A percentile compares a stretch with the other conserved stretches of the same genome.
These are phyloP conservation scores for Napeogenes sylphis DNA, from an alignment of 2,888 invertebrate genomes.

Conservation along the genomic window DNA sequence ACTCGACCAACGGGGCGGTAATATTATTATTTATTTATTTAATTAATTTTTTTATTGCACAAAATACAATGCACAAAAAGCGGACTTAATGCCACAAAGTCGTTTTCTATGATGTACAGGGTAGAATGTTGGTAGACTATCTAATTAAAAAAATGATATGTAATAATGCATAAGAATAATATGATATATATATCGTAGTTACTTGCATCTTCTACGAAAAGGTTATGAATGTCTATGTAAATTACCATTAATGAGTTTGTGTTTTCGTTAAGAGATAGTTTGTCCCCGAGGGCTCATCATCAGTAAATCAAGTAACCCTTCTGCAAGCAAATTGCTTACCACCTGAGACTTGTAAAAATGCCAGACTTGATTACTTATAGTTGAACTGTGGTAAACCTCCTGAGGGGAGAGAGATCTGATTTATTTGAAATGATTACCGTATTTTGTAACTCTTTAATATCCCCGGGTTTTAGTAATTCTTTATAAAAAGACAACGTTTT, in stretches of 20 bases:
- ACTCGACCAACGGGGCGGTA: too few relatives aligned
- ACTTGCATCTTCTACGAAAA: constrained; percentile 3
- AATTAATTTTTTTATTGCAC: too few relatives aligned
- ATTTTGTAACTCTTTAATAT: not conserved
- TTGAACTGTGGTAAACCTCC: constrained; percentile 26
- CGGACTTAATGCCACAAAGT: too few relatives aligned
- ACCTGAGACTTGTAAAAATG: constrained; percentile 76
- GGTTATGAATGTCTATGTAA: constrained; percentile 45
- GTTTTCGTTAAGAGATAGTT: constrained; percentile 51
- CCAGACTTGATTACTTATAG: constrained; percentile 56
- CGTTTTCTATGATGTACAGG: too few relatives aligned
- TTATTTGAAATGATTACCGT: constrained; percentile 1
- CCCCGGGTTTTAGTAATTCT: not conserved
- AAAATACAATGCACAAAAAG: too few relatives aligned
- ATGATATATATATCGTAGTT: too few relatives aligned
- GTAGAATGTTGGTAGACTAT: too few relatives aligned
- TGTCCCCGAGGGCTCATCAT: constrained; percentile 66
- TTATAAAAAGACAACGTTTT: not conserved
- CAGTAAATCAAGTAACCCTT: constrained; percentile 73
- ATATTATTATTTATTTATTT: too few relatives aligned
- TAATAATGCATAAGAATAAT: too few relatives aligned
- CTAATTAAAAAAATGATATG: too few relatives aligned
- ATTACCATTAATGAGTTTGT: constrained; percentile 54
- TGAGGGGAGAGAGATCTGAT: constrained; percentile 15
- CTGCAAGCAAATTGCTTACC: constrained; percentile 66